These are phyloP conservation scores for Ophonus ardosiacus DNA, from an alignment of 2,888 invertebrate species.

Conservation along the genomic window DNA sequence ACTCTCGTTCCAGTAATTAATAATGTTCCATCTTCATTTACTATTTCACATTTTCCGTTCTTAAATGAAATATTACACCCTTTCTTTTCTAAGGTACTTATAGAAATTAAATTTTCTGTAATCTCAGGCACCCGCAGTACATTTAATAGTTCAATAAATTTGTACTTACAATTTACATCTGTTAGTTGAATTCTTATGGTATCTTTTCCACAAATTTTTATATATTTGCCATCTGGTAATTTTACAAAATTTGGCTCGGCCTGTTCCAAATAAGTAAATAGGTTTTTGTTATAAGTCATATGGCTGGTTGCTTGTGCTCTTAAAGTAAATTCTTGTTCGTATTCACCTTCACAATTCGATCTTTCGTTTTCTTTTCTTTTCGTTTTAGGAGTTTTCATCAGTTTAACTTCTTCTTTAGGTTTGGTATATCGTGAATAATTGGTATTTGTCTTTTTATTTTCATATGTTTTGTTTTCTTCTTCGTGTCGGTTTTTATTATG, in stretches of 20 bases:
- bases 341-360: background rate
- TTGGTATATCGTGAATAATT: background rate
- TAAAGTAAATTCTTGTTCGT: background rate
- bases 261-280: background rate
- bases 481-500: background rate
- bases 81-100: conserved; percentile 36
- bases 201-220: background rate
- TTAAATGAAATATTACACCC: conserved; percentile 18
- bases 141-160: conserved; percentile 29
- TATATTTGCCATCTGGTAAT: background rate
- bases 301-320: background rate
- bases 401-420: background rate
- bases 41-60: conserved; percentile 6
- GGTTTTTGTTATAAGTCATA: background rate
- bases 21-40: conserved; percentile 15
- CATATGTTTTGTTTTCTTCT: background rate
- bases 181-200: background rate
- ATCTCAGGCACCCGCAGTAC: conserved; percentile 28
- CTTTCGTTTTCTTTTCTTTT: background rate
- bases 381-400: background rate
- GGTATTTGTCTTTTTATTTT: background rate
- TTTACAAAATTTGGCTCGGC: background rate
- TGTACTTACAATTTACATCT: conserved; percentile 31
- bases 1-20: conserved; percentile 31
- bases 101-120: too few relatives aligned